Evolutionary conservation across 2,113 vertebrate genomes (phyloP).

Genomic region (Scartelaos histophorus): DNA sequence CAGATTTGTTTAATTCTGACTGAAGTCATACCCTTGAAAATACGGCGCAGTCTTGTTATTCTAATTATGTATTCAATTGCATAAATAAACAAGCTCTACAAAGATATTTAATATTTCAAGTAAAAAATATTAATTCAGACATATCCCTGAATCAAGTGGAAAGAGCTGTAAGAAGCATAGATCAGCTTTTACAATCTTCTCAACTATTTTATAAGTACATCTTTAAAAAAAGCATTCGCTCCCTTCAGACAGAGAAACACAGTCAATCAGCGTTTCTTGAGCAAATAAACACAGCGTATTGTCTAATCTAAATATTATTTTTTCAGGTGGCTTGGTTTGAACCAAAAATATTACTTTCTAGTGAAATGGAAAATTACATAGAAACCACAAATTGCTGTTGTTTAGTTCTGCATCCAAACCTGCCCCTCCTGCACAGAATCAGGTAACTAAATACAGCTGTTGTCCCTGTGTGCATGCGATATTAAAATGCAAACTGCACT

Average conservation of each 20-base stretch:
- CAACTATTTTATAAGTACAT: constrained; percentile 75
- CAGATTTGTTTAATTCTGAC: constrained; percentile 73
- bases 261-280: constrained; percentile 67
- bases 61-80: constrained; percentile 79
- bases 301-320: constrained; percentile 51
- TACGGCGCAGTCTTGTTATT: constrained; percentile 73
- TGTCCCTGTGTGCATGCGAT: constrained; percentile 10
- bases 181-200: constrained; percentile 76
- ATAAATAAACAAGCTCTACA: constrained; percentile 80
- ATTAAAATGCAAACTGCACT: constrained; percentile 20
- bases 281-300: constrained; percentile 62
- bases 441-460: constrained; percentile 33
- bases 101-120: constrained; percentile 75
- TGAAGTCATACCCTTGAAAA: constrained; percentile 69
- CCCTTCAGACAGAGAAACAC: constrained; percentile 66
- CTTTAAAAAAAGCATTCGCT: constrained; percentile 70
- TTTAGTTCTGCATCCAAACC: constrained; percentile 32
- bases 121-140: constrained; percentile 81
- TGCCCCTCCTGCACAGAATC: constrained; percentile 28
- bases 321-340: constrained; percentile 39
- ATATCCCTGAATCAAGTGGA: constrained; percentile 70
- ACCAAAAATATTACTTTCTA: constrained; percentile 29
- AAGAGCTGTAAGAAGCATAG: constrained; percentile 63
- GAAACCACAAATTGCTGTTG: constrained; percentile 23
- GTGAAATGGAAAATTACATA: constrained; percentile 37